A percentile compares a stretch with the other conserved stretches of the same genome.
These are phyloP conservation scores for Dryobates pubescens DNA, from an alignment of 2,797 vertebrate species.

Conservation along the genomic window DNA sequence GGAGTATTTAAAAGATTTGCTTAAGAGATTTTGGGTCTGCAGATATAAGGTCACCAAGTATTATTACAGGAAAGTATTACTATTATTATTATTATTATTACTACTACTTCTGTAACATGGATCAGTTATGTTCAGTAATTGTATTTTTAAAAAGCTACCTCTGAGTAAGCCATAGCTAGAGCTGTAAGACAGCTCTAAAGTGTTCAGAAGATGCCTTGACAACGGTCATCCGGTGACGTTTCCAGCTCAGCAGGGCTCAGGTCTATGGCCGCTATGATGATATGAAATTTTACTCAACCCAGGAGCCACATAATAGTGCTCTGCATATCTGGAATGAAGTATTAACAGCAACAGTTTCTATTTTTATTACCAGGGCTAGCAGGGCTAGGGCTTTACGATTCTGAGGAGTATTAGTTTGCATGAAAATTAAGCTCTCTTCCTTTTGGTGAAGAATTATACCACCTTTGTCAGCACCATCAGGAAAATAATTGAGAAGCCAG, in stretches of 20 bases:
- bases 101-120: not conserved
- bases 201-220: not conserved
- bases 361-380: conserved; percentile 39
- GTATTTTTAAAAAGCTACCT: conserved; percentile 34
- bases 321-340: conserved; percentile 2
- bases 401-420: conserved; percentile 33
- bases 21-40: conserved; percentile 6
- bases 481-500: conserved; percentile 10
- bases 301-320: conserved; percentile 25
- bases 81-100: not conserved
- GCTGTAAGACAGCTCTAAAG: not conserved
- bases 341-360: conserved; percentile 43
- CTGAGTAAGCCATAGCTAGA: not conserved
- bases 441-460: not conserved
- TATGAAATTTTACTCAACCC: conserved; percentile 50
- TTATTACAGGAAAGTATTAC: not conserved
- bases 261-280: not conserved
- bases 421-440: conserved; percentile 15
- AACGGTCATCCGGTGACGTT: conserved; percentile 16
- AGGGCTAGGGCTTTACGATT: conserved; percentile 2
- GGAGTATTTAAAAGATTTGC: not conserved
- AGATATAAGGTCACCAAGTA: not conserved
- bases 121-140: conserved; percentile 1
- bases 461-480: not conserved
- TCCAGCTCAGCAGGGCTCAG: conserved; percentile 4